Percentiles rank a stretch among this genome's conserved stretches.
These are phyloP conservation scores for Amphipyra berbera DNA, from an alignment of 2,888 invertebrate genomes.

Conservation along the genomic window DNA sequence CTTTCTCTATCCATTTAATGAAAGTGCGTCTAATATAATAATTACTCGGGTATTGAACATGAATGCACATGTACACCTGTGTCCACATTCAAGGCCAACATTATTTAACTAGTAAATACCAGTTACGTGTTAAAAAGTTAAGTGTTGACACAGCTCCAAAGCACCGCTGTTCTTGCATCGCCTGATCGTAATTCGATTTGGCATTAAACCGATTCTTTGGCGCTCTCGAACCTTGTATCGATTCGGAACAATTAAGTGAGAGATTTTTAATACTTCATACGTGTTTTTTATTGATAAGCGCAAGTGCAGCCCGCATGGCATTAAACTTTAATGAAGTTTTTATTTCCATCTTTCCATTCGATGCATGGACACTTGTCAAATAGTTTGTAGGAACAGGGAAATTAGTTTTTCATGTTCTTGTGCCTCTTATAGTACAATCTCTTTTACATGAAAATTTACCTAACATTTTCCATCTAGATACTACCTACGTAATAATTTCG, in stretches of 20 bases:
- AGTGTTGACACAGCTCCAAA: slow-evolving; percentile 44
- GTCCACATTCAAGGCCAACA: slow-evolving; percentile 47
- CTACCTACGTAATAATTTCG: slow-evolving; percentile 6
- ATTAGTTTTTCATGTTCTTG: no score
- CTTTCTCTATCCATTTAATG: slow-evolving; percentile 25
- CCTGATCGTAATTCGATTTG: slow-evolving; percentile 69
- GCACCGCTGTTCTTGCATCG: slow-evolving; percentile 38
- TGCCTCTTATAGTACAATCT: no score
- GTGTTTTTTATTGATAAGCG: slow-evolving; percentile 27
- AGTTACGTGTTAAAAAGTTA: slow-evolving; percentile 26
- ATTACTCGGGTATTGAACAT: slow-evolving; percentile 34
- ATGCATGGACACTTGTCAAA: no score
- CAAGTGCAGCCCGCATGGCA: slow-evolving; percentile 1
- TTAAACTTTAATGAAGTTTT: slow-evolving; percentile 8
- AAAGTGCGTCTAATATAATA: slow-evolving; percentile 55
- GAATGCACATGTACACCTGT: slow-evolving; percentile 49
- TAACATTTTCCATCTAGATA: not conserved
- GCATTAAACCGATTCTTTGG: slow-evolving; percentile 65
- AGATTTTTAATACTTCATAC: slow-evolving; percentile 53
- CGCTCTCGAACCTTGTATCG: slow-evolving; percentile 57
- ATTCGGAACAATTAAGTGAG: slow-evolving; percentile 57
- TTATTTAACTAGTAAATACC: slow-evolving; percentile 26
- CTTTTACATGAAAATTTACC: no score
- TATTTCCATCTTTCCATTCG: not conserved
- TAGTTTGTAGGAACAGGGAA: not conserved